Evolutionary conservation across 1,140 invertebrate species (phyloP), one percentile per base, ranked within the genome.

Genomic region (Calliopsis andreniformis): DNA sequence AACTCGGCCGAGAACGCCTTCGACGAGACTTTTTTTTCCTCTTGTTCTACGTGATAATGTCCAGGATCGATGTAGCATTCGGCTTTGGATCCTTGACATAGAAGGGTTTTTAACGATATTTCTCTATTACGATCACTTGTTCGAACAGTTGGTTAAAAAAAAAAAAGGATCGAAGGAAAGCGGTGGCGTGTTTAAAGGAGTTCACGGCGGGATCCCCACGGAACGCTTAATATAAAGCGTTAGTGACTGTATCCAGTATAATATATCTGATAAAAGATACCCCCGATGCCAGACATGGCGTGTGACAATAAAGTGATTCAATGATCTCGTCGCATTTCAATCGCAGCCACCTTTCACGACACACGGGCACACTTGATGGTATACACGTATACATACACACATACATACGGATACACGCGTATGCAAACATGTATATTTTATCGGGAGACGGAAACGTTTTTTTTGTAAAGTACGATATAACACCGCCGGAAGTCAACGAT

Each of bases 221-320:
- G 83, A 83, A 86, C 82, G 82, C 85, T 88, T 89, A 86, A 89
- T 84, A 88, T 89, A 88, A 84, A 87, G 86, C 87, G 87, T 90
- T 89, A 90, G 89, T 87, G 89, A 90, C 82, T 91, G 90, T 91
- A 91, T 91, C 84, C 88, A 90, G 84, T 91, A 89, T 89, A 89
- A 89, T 90, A 89, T 88, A 90, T 84, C 86, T 83, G 83, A 89
- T 89, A 87, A 91, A 90, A 90, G 88, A 90, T 90, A 90, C 85
- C 88, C 88, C 87, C 80, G 88, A 91, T 89, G 90, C 90, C 90
- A 91, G 87, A 87, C 81, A 89, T 91, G 90, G 90, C 89, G 89
- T 87, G 89, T 91, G 90, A 91, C 89, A 91, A 91, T 91, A 91
- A 91, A 91, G 88, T 91, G 89, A 91, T 91, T 90, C 89, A 89